A percentile compares a stretch with the other conserved stretches of the same genome.
Conservation (phyloP, 1,140 invertebrate genomes). For the Zeugodacus cucurbitae region DNA sequence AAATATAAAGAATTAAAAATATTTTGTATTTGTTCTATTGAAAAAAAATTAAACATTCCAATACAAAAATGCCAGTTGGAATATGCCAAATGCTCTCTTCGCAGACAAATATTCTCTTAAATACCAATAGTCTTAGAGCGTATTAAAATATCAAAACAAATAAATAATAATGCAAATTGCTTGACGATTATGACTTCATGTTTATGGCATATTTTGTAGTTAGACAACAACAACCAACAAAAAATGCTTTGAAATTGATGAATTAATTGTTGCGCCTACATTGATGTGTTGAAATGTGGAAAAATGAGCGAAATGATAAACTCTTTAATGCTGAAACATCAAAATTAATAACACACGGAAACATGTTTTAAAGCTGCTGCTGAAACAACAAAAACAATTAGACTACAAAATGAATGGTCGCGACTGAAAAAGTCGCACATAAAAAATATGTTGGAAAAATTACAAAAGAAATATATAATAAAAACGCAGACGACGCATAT, state of each 20-base stretch:
- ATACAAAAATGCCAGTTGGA: too few relatives aligned
- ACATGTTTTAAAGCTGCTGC: background rate
- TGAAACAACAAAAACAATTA: background rate
- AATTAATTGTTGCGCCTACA: background rate
- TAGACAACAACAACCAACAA: background rate
- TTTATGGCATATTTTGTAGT: background rate
- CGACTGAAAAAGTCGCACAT: too few relatives aligned
- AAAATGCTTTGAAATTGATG: background rate
- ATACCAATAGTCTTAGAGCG: background rate
- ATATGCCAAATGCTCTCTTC: background rate
- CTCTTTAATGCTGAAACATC: background rate
- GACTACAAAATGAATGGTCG: too few relatives aligned
- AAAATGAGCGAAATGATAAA: background rate
- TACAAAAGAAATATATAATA: background rate
- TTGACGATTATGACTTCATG: background rate
- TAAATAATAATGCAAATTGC: background rate
- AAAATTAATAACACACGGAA: background rate
- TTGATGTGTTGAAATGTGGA: background rate
- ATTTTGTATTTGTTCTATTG: too few relatives aligned
- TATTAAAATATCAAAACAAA: constrained; percentile 10
- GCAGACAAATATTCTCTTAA: background rate
- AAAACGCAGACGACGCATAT: background rate
- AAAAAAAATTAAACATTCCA: too few relatives aligned
- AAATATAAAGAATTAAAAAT: too few relatives aligned
- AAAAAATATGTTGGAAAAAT: too few relatives aligned